Conservation (phyloP, 2,113 vertebrate genomes). For the Cyrtonyx montezumae region DNA sequence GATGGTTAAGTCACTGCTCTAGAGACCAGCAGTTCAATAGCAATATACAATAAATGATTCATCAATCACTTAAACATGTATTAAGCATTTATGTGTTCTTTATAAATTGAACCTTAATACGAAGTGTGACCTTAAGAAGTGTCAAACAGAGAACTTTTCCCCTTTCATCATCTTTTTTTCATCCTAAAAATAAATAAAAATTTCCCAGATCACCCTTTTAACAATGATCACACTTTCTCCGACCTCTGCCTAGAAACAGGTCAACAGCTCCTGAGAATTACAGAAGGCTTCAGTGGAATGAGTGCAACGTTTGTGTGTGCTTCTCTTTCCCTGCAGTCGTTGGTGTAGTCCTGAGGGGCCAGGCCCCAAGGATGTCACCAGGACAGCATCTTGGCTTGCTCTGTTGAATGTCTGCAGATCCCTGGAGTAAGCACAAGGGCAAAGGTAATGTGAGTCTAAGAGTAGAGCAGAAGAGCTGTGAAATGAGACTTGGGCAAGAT, state of each 20-base stretch:
- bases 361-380: neutral
- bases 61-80: slow-evolving; percentile 37
- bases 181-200: neutral
- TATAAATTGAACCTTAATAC: slow-evolving; percentile 41
- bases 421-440: neutral
- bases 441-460: neutral
- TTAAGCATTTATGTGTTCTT: slow-evolving; percentile 46
- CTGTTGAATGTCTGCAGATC: neutral
- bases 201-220: neutral
- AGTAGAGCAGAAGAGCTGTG: neutral
- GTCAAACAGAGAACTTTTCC: neutral
- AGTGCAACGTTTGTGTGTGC: neutral
- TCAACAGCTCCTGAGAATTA: neutral
- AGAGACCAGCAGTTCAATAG: slow-evolving; percentile 38
- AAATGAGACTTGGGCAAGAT: neutral
- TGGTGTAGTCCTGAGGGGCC: neutral
- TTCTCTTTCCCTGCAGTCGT: neutral
- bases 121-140: slow-evolving; percentile 31
- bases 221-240: neutral
- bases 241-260: neutral
- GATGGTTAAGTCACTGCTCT: slow-evolving; percentile 30
- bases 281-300: neutral
- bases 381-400: neutral
- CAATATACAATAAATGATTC: slow-evolving; percentile 39
- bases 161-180: neutral